Conservation (phyloP, 2,797 vertebrate species). For the Gymnoscopelus microlampas region DNA sequence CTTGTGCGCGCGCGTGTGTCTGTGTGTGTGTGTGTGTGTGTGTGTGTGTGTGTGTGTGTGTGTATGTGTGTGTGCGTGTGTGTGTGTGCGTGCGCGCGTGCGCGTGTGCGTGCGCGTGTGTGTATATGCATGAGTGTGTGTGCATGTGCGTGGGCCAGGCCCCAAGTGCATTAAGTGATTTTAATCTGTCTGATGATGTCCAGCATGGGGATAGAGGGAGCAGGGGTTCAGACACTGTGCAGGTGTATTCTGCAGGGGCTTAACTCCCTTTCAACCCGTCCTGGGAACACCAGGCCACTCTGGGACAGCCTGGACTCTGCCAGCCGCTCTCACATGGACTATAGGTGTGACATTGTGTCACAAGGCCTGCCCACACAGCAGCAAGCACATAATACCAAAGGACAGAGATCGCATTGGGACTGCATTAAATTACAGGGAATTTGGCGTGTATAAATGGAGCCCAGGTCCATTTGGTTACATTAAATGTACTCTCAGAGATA, state of each 20-base stretch:
- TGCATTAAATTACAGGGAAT: too few species aligned
- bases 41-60: conserved; percentile 24
- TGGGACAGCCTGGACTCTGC: conserved; percentile 14
- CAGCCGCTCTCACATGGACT: conserved; percentile 17
- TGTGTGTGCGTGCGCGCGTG: too few species aligned
- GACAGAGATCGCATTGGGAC: too few species aligned
- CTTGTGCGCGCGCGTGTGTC: conserved; percentile 6
- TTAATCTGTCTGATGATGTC: conserved; percentile 72
- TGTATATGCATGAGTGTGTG: conserved; percentile 22
- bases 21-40: conserved; percentile 36
- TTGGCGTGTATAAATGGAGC: too few species aligned
- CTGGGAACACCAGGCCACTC: conserved; percentile 27
- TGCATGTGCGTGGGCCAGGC: conserved; percentile 37
- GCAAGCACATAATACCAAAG: too few species aligned
- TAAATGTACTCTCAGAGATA: too few species aligned
- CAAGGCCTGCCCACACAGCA: too few species aligned
- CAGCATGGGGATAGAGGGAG: conserved; percentile 19
- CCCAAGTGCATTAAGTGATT: conserved; percentile 62
- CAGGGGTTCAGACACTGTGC: conserved; percentile 46
- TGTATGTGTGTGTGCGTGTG: too few species aligned
- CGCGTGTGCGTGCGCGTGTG: too few species aligned
- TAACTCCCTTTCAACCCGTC: conserved; percentile 24
- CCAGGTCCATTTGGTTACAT: too few species aligned
- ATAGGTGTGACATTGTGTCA: too few species aligned
- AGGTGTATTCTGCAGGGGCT: conserved; percentile 35